Conservation (phyloP, 2,888 invertebrate species). For the Eucera pruinosa region DNA sequence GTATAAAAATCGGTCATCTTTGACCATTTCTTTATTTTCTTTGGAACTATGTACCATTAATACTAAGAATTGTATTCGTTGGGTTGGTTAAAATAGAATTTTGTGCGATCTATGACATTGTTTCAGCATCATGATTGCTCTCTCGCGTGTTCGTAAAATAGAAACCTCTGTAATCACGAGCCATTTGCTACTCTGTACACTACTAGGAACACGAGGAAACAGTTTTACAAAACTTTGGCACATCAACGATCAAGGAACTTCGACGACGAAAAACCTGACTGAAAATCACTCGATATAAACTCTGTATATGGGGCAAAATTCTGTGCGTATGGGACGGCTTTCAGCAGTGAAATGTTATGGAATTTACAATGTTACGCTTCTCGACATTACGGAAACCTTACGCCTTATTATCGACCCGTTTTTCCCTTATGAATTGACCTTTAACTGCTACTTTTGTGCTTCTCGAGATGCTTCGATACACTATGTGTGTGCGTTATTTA, state of each 20-base stretch:
- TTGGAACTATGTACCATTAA: neutral
- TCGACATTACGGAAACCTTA: constrained; percentile 34
- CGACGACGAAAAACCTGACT: constrained; percentile 28
- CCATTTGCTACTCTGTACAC: constrained; percentile 46
- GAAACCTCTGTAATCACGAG: constrained; percentile 50
- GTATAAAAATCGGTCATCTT: neutral
- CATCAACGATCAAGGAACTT: constrained; percentile 54
- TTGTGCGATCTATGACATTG: constrained; percentile 61
- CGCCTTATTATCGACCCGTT: constrained; percentile 24
- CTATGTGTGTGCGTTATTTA: constrained; percentile 5
- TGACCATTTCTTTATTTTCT: neutral
- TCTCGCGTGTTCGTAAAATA: constrained; percentile 57
- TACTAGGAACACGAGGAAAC: constrained; percentile 59
- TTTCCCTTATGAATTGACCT: constrained; percentile 6
- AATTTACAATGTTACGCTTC: constrained; percentile 33
- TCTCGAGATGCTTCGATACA: constrained; percentile 16
- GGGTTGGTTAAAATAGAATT: constrained; percentile 33
- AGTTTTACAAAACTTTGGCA: constrained; percentile 66
- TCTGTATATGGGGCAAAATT: neutral
- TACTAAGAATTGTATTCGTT: too few species aligned
- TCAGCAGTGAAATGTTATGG: neutral
- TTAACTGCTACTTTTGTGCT: neutral
- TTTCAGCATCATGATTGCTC: constrained; percentile 44
- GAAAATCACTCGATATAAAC: constrained; percentile 19
- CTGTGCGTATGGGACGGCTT: constrained; percentile 33